Conservation (phyloP, 2,888 invertebrate species). For the Argynnis bischoffii region DNA sequence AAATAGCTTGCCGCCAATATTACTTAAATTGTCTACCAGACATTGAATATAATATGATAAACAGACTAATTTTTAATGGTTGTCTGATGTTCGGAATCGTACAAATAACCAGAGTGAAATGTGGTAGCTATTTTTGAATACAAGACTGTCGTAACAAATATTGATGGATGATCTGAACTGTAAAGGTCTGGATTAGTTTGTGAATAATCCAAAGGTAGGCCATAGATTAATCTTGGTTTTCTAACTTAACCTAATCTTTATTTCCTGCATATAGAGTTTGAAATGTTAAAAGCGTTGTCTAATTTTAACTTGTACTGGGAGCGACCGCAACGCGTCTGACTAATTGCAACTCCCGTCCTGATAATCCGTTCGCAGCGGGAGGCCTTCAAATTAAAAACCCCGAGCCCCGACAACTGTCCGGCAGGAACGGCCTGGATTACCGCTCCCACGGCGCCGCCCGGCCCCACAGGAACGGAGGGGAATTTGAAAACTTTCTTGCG, state of each 20-base stretch:
- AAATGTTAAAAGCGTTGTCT: slow-evolving; percentile 15
- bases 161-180: slow-evolving; percentile 3
- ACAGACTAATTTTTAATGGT: not conserved
- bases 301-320: slow-evolving; percentile 49
- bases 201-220: slow-evolving; percentile 39
- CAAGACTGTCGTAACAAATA: not conserved
- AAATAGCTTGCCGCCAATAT: too few species aligned
- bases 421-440: slow-evolving; percentile 63
- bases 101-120: too few species aligned
- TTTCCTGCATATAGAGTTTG: slow-evolving; percentile 20
- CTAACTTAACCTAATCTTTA: slow-evolving; percentile 18
- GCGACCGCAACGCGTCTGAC: slow-evolving; percentile 61
- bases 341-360: slow-evolving; percentile 72
- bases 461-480: slow-evolving; percentile 54
- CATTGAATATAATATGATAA: not conserved
- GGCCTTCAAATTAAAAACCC: slow-evolving; percentile 78
- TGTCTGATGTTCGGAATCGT: not conserved
- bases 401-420: slow-evolving; percentile 61
- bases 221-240: slow-evolving; percentile 14
- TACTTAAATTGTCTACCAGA: too few species aligned
- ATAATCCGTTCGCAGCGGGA: slow-evolving; percentile 79
- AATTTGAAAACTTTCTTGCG: slow-evolving; percentile 64
- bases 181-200: slow-evolving; percentile 37
- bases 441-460: slow-evolving; percentile 55
- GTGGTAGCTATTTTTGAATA: not conserved